Base-by-base conservation (phyloP, 2,113 vertebrate species). In the Cairina moschata region DNA sequence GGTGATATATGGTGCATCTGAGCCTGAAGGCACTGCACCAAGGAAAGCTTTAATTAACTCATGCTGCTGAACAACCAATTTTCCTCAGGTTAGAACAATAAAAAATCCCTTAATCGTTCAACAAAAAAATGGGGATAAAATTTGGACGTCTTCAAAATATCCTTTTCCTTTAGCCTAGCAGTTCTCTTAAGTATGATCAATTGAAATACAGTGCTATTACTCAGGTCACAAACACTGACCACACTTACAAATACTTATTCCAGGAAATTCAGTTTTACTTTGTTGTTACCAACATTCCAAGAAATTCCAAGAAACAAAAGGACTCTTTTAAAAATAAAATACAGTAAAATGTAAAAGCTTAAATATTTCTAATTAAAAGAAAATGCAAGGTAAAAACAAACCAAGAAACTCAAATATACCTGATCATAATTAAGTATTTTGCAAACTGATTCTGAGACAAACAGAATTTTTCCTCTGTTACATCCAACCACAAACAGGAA, bases 401-500 rank as follows among this genome's bases (percentile, higher is more conserved):
- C 6, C 5, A 85, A 91, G 62, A 87, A 92, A 83, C 14, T 78
- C 22, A 72, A 6, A 40, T 59, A 56, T 83, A 99, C 99, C 98
- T 98, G 98, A 96, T 97, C 98, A 95, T 99, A 99, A 95, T 99
- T 99, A 85, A 99, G 98, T 84, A 98, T 99, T 98, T 99, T 99
- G 78, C 98, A 98, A 95, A 99, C 97, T 34, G 99, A 99, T 96
- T 99, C 99, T 8, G 99, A 99, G 95, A 99, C 98, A 97, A 99
- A 99, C 85, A 99, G 97, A 92, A 99, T 99, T 97, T 98, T 99
- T 89, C 99, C 99, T 95, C 99, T 98, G 97, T 99, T 98, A 94
- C 99, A 99, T 97, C 98, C 98, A 93, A 99, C 98, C 83, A 99
- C 99, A 97, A 99, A 99, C 14, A 99, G 98, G 97, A 99, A 99